Evolutionary conservation across 2,797 vertebrate species (phyloP).

Genomic region (Prunella strophiata): DNA sequence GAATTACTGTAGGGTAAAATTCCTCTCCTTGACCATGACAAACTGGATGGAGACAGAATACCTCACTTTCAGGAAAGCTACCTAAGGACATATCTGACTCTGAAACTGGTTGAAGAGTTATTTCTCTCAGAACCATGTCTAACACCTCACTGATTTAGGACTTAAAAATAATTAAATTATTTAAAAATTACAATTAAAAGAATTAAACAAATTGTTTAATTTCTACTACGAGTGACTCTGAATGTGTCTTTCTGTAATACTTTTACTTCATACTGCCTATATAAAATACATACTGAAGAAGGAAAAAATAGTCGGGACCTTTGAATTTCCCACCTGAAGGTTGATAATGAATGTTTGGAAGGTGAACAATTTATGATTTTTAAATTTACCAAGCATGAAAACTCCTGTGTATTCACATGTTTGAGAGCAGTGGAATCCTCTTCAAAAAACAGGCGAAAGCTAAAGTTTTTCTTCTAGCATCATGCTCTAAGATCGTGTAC

Average conservation of each 20-base stretch:
- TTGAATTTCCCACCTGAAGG: neutral
- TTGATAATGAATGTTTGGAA: neutral
- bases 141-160: neutral
- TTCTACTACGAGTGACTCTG: neutral
- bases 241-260: neutral
- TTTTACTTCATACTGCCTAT: neutral
- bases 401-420: neutral
- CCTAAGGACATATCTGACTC: neutral
- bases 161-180: neutral
- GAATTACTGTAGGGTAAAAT: neutral
- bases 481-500: neutral
- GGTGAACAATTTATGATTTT: neutral
- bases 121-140: neutral
- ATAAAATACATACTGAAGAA: neutral
- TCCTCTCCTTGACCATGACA: neutral
- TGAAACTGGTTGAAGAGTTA: neutral
- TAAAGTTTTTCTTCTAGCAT: neutral
- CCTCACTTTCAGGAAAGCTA: neutral
- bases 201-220: neutral
- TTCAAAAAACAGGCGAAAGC: neutral
- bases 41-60: neutral
- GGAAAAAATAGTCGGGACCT: neutral
- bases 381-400: neutral
- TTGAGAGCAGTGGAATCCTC: neutral
- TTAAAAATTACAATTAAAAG: neutral